Percentiles rank a stretch among this genome's conserved stretches.
These are phyloP conservation scores for Scelioninae gen. 1 DNA, from an alignment of 2,888 invertebrate species.

Conservation along the genomic window DNA sequence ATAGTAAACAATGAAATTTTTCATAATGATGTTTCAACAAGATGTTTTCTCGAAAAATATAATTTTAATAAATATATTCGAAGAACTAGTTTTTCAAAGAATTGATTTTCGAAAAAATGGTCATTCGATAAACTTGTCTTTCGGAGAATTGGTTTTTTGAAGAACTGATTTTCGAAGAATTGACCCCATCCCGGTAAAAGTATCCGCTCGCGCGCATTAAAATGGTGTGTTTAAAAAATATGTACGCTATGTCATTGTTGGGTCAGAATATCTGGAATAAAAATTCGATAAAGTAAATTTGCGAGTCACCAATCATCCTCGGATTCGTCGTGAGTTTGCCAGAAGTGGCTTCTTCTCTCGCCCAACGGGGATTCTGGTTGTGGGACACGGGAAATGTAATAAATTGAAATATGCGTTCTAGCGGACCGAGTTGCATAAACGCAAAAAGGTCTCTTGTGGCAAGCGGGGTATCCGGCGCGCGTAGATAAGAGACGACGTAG, in stretches of 20 bases:
- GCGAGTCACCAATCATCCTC: slow-evolving; percentile 47
- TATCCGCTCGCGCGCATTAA: slow-evolving; percentile 20
- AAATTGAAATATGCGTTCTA: slow-evolving; percentile 81
- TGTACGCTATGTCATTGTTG: slow-evolving; percentile 29
- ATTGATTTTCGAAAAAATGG: too few species aligned
- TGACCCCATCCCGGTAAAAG: too few species aligned
- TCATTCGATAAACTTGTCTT: too few species aligned
- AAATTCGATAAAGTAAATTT: slow-evolving; percentile 53
- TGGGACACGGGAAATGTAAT: slow-evolving; percentile 73
- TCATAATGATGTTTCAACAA: too few species aligned
- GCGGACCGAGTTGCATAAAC: slow-evolving; percentile 67
- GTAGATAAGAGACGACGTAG: slow-evolving; percentile 82
- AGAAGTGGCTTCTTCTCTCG: slow-evolving; percentile 60
- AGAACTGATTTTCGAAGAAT: too few species aligned
- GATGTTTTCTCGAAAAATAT: too few species aligned
- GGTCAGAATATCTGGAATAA: slow-evolving; percentile 31
- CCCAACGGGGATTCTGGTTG: slow-evolving; percentile 54
- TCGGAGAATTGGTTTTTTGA: too few species aligned
- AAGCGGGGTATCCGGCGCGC: too few species aligned
- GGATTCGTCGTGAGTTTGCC: too few species aligned
- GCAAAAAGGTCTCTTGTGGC: slow-evolving; percentile 67
- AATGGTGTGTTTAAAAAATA: slow-evolving; percentile 40
- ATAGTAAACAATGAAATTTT: too few species aligned
- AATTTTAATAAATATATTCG: too few species aligned
- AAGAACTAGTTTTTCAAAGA: too few species aligned